phyloP scores from a whole-genome alignment of 2,113 vertebrate genomes.

The Myrmophylax atrothorax region DNA sequence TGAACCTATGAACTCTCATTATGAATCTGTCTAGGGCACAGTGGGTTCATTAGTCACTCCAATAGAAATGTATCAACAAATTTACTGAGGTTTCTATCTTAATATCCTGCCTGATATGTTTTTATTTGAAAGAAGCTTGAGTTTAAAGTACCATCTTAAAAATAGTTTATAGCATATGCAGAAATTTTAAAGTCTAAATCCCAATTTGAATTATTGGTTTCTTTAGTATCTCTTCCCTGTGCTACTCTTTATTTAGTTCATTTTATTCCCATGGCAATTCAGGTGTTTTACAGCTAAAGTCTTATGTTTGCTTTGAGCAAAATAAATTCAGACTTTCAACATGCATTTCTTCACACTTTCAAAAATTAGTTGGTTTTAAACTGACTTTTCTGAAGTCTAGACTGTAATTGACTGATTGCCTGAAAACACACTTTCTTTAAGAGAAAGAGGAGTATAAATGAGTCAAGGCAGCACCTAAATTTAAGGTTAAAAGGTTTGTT shows the following conservation, averaged over 20 bases:
- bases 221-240: background rate
- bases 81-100: conserved; percentile 46
- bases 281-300: background rate
- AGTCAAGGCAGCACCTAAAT: background rate
- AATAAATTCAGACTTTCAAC: background rate
- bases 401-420: background rate
- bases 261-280: background rate
- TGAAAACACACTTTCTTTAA: background rate
- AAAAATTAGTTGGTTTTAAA: background rate
- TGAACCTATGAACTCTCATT: conserved; percentile 74
- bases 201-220: background rate
- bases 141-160: conserved; percentile 29
- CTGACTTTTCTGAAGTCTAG: background rate
- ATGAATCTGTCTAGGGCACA: conserved; percentile 69
- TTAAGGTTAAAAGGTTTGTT: background rate
- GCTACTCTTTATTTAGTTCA: background rate
- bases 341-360: background rate
- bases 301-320: background rate
- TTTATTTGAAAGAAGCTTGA: conserved; percentile 27
- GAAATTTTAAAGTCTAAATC: background rate
- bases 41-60: conserved; percentile 69
- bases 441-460: background rate
- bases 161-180: background rate
- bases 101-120: conserved; percentile 15
- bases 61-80: conserved; percentile 62